Evolutionary conservation across 1,140 invertebrate species (phyloP).

Genomic region (Magallana angulata): DNA sequence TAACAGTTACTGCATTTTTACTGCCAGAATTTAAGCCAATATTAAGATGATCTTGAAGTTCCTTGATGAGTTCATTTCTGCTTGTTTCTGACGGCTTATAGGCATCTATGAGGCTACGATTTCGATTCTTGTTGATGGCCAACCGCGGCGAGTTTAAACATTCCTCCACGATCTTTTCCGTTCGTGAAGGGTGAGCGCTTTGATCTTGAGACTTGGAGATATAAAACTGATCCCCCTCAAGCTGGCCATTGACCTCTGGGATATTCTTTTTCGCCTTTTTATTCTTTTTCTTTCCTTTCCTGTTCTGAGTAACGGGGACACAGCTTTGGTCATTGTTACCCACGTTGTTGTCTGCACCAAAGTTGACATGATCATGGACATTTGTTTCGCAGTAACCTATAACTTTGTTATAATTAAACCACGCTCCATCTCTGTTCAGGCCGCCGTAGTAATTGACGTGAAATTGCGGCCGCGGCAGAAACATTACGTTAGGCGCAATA

Average conservation of each 20-base stretch:
- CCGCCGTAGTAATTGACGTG: conserved; percentile 1
- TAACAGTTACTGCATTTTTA: no score
- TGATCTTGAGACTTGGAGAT: background rate
- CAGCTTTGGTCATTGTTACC: no score
- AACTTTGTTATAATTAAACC: background rate
- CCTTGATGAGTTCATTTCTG: no score
- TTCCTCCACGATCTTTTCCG: background rate
- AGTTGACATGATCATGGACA: no score
- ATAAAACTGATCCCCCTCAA: background rate
- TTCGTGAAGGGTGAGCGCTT: background rate
- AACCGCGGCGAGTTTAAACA: background rate
- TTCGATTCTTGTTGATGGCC: background rate
- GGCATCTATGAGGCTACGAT: background rate
- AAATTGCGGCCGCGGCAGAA: background rate
- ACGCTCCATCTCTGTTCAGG: background rate
- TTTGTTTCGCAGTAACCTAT: no score
- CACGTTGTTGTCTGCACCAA: no score
- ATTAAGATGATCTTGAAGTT: no score
- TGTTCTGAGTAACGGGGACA: background rate
- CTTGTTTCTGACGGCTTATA: background rate
- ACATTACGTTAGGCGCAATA: background rate
- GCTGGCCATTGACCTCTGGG: background rate
- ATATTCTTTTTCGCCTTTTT: background rate
- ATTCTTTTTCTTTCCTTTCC: background rate
- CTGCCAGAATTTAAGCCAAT: no score